Conservation (phyloP, 2,113 vertebrate species). For the Lichenostomus cassidix region DNA sequence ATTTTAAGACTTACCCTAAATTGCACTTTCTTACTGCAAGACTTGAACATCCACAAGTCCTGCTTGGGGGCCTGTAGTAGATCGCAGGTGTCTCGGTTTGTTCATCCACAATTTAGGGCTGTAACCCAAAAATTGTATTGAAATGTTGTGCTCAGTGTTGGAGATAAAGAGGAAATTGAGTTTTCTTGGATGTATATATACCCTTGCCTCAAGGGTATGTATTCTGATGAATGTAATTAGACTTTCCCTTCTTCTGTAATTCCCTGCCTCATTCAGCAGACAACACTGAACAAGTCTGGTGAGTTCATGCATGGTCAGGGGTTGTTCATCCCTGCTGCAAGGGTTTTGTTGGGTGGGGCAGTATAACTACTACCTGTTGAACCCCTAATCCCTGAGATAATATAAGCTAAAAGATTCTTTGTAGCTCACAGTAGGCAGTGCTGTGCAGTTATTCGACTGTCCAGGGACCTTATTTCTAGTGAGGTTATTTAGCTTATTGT, state of each 20-base stretch:
- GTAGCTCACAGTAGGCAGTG: not conserved
- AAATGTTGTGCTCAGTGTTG: not conserved
- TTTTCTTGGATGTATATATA: not conserved
- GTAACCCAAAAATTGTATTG: not conserved
- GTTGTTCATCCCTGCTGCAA: not conserved
- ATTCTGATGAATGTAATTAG: not conserved
- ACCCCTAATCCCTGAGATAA: not conserved
- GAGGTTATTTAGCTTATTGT: not conserved
- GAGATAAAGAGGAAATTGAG: not conserved
- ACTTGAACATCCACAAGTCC: not conserved
- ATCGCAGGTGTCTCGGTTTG: not conserved
- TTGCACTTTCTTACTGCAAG: not conserved
- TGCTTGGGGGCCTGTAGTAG: not conserved
- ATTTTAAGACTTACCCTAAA: not conserved
- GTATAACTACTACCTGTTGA: not conserved
- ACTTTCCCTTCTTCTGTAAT: not conserved
- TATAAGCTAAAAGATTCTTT: not conserved
- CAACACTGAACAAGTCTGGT: not conserved
- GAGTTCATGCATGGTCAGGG: not conserved
- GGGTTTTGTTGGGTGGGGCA: not conserved
- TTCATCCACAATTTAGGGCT: not conserved
- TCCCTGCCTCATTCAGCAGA: not conserved
- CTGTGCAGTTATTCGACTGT: not conserved
- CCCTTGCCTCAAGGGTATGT: not conserved
- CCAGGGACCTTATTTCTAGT: not conserved